Evolutionary conservation across 2,888 invertebrate species (phyloP), one percentile per base, ranked within the genome.

Genomic region (Conchocele bisecta): DNA sequence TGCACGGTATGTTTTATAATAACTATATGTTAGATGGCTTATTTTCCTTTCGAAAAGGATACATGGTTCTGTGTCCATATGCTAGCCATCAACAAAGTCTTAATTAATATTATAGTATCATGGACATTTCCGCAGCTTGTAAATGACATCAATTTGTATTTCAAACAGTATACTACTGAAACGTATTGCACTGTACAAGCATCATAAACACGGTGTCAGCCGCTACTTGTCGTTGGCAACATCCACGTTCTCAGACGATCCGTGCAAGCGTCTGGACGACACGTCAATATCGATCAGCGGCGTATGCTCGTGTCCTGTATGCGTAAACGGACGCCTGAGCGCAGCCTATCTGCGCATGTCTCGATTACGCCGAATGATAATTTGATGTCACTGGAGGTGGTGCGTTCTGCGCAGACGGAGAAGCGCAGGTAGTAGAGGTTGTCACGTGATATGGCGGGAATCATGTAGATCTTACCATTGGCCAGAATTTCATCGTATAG

Each of bases 381-480:
- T 20, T 57, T 50, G 35, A 82, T 65, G 53, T 82, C 80, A 9
- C 68, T 65, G 4, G 73, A 71, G 6, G 76, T 79, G 22, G 82
- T 82, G 24, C 82, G 48, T 44, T 80, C 79, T 11, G 82, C 78
- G 41, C 78, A 78, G 15, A 80, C 53, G 22, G 82, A 79, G 22
- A 82, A 37, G n/a, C 82, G 70, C 20, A 82, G 75, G 57, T 79
- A 80, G 57, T 82, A 82, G 9, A 75, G 41, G n/a, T n/a, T n/a
- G 42, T 76, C 63, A 33, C 68, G 57, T n/a, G 63, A 61, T 5
- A 78, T 73, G 42, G 80, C 82, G 22, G 82, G 82, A 31, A 82
- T 80, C 22, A 82, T 44, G 42, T 79, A 82, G n/a, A 82, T 76
- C 9, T 76, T 64, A 4, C 70, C 77, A 28, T 79, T 73, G 9